A percentile compares a stretch with the other conserved stretches of the same genome.
Evolutionary conservation across 1,140 invertebrate genomes (phyloP).

Genomic region (Aphaenogaster floridana): DNA sequence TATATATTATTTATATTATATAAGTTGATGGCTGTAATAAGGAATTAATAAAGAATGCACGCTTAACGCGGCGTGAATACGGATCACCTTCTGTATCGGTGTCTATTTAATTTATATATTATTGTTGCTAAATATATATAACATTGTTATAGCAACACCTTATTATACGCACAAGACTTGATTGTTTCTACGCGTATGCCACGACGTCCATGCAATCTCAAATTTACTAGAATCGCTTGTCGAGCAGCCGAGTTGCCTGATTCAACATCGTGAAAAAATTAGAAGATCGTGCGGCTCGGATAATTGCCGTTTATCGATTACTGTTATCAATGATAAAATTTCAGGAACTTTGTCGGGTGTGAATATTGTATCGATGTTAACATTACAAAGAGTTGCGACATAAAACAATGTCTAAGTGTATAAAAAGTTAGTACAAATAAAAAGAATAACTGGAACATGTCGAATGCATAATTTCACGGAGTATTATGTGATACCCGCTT

Average conservation of each 20-base stretch:
- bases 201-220: constrained; percentile 7
- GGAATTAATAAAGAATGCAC: not conserved
- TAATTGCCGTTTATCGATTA: not conserved
- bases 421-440: constrained; percentile 71
- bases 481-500: not conserved
- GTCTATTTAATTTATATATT: constrained; percentile 30
- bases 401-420: constrained; percentile 72
- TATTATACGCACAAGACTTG: constrained; percentile 31
- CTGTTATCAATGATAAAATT: constrained; percentile 13
- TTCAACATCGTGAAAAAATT: constrained; percentile 27
- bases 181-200: constrained; percentile 2
- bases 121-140: constrained; percentile 28
- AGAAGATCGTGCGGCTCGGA: not conserved
- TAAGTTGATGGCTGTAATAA: constrained; percentile 25
- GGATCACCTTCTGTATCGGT: constrained; percentile 14
- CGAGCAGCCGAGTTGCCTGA: not conserved
- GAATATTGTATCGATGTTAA: constrained; percentile 69
- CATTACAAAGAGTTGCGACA: constrained; percentile 58
- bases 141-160: not conserved
- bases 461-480: not conserved
- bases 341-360: constrained; percentile 68
- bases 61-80: constrained; percentile 56
- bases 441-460: constrained; percentile 25
- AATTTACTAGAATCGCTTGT: constrained; percentile 11
- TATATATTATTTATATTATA: constrained; percentile 13